These are phyloP conservation scores for Nesometra sesokonis DNA, from an alignment of 35 echinoderm and acorn worm species.

Conservation along the genomic window DNA sequence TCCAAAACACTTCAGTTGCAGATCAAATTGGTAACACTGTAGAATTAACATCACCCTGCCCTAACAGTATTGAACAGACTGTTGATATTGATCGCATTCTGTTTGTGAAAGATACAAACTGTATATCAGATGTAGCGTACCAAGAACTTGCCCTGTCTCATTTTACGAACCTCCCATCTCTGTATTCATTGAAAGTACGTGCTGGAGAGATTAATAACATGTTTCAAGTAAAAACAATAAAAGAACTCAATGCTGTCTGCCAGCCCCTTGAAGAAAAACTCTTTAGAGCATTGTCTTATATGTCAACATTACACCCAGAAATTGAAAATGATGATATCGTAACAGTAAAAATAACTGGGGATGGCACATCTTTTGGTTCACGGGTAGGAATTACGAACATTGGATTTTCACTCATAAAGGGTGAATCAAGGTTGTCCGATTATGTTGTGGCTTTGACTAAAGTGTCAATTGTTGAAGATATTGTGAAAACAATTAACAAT, in stretches of 20 bases:
- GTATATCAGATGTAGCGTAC: neutral
- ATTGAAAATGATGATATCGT: too few species aligned
- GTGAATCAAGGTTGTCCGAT: too few species aligned
- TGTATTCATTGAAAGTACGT: neutral
- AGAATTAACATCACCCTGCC: too few species aligned
- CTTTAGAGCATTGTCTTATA: neutral
- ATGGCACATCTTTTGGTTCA: too few species aligned
- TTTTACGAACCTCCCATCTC: neutral
- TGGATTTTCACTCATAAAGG: too few species aligned
- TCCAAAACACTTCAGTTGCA: too few species aligned
- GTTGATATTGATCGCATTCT: too few species aligned
- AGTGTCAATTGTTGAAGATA: neutral
- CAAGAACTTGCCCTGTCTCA: neutral
- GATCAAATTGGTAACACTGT: too few species aligned
- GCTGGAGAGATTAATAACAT: conserved; percentile 1
- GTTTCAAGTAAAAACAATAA: neutral
- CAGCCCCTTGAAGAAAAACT: neutral
- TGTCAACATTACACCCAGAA: neutral
- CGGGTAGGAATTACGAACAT: too few species aligned
- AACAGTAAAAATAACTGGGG: too few species aligned
- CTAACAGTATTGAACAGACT: too few species aligned
- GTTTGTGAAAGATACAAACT: neutral
- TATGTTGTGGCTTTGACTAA: too few species aligned
- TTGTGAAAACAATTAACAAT: neutral
- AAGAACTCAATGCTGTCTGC: neutral